Evolutionary conservation across 2,797 vertebrate genomes (phyloP).

Genomic region (Pogonophryne albipinna): DNA sequence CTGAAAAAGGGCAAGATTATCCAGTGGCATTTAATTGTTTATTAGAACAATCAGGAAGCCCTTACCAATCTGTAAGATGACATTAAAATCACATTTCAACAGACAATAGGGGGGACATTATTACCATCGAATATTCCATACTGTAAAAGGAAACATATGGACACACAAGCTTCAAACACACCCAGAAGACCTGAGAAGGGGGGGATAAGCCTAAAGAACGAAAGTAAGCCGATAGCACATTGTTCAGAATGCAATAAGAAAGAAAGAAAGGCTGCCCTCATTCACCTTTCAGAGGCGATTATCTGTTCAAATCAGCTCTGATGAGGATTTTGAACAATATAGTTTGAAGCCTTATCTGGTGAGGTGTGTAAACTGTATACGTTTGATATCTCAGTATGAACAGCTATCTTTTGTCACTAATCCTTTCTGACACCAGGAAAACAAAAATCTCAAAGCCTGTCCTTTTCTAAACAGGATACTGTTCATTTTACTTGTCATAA

Average conservation of each 20-base stretch:
- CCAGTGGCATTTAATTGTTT: not conserved
- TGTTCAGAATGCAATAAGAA: conserved; percentile 40
- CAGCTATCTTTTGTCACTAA: not conserved
- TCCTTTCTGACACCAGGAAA: not conserved
- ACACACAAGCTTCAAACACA: conserved; percentile 37
- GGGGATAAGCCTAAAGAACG: conserved; percentile 11
- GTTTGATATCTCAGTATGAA: conserved; percentile 8
- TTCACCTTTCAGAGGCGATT: conserved; percentile 22
- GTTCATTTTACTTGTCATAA: not conserved
- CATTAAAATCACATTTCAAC: conserved; percentile 10
- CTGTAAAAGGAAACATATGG: conserved; percentile 32
- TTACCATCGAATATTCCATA: conserved; percentile 19
- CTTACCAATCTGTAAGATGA: not conserved
- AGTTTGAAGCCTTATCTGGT: conserved; percentile 30
- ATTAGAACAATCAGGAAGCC: not conserved
- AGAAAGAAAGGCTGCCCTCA: conserved; percentile 59
- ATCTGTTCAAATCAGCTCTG: conserved; percentile 26
- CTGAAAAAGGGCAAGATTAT: not conserved
- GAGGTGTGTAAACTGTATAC: not conserved
- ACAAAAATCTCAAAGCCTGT: not conserved
- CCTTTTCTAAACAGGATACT: not conserved
- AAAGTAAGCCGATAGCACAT: conserved; percentile 50
- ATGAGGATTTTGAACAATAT: conserved; percentile 22
- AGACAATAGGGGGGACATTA: not conserved
- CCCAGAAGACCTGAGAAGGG: conserved; percentile 13